These are phyloP conservation scores for Poecilus cupreus DNA, from an alignment of 2,888 invertebrate species.

Conservation along the genomic window DNA sequence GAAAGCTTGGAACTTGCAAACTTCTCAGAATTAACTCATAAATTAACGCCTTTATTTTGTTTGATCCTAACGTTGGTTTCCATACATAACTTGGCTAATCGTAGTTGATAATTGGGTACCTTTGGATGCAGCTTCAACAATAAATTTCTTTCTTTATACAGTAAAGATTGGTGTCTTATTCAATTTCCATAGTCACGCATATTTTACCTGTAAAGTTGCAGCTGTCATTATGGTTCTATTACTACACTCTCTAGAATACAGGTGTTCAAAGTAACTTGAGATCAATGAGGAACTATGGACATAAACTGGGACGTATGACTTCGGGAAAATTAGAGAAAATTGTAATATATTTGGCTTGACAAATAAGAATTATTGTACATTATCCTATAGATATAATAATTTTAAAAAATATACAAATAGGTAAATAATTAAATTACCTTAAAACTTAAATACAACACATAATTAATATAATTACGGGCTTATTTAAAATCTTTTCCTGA, in stretches of 20 bases:
- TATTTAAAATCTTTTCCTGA: background rate
- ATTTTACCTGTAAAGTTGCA: constrained; percentile 10
- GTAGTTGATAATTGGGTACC: too few species aligned
- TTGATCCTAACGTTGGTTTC: too few species aligned
- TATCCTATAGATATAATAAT: too few species aligned
- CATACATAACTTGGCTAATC: background rate
- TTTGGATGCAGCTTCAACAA: background rate
- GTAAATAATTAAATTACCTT: too few species aligned
- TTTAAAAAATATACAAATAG: too few species aligned
- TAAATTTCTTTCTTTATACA: background rate
- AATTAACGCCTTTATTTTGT: too few species aligned
- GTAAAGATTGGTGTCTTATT: background rate
- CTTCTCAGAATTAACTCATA: too few species aligned
- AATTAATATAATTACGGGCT: background rate
- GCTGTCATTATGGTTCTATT: constrained; percentile 3
- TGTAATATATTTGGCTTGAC: too few species aligned
- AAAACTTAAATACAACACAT: too few species aligned
- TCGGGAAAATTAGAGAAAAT: background rate
- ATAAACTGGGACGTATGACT: background rate
- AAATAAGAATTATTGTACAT: too few species aligned
- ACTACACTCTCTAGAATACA: background rate
- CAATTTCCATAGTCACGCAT: constrained; percentile 20
- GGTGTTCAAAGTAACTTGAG: background rate
- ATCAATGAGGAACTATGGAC: background rate
- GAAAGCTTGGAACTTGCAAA: too few species aligned